A percentile compares a stretch with the other conserved stretches of the same genome.
These are phyloP conservation scores for Caenorhabditis tropicalis DNA, from an alignment of 1,140 invertebrate species.

Conservation along the genomic window DNA sequence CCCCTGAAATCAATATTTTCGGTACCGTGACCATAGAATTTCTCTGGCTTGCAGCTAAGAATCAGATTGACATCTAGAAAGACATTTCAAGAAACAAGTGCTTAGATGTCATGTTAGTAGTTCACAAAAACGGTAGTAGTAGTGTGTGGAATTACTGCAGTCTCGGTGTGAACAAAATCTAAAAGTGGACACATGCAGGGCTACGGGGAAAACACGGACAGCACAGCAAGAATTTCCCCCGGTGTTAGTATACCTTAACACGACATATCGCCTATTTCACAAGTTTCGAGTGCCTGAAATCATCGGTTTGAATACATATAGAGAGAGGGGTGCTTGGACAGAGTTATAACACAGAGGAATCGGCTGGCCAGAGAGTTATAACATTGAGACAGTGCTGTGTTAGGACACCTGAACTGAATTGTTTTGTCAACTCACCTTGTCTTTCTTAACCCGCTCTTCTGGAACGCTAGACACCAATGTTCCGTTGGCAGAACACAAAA, in stretches of 20 bases:
- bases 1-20: not conserved
- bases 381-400: not conserved
- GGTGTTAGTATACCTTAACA: slow-evolving; percentile 42
- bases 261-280: slow-evolving; percentile 44
- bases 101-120: not conserved
- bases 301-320: not conserved
- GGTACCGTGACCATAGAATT: no score
- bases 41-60: not conserved
- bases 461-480: slow-evolving; percentile 31
- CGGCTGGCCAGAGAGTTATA: not conserved
- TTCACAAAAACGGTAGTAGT: not conserved
- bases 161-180: not conserved
- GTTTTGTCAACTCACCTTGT: not conserved
- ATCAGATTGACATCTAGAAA: not conserved
- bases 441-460: not conserved
- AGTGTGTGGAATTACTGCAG: not conserved
- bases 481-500: slow-evolving; percentile 25
- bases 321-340: not conserved
- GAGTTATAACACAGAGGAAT: not conserved
- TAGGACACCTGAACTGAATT: not conserved
- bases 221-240: slow-evolving; percentile 20
- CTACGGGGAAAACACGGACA: not conserved
- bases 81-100: not conserved
- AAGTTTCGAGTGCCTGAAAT: slow-evolving; percentile 42
- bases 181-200: not conserved